Base-by-base conservation (phyloP, 2,797 vertebrate species). In the Scleropages formosus region DNA sequence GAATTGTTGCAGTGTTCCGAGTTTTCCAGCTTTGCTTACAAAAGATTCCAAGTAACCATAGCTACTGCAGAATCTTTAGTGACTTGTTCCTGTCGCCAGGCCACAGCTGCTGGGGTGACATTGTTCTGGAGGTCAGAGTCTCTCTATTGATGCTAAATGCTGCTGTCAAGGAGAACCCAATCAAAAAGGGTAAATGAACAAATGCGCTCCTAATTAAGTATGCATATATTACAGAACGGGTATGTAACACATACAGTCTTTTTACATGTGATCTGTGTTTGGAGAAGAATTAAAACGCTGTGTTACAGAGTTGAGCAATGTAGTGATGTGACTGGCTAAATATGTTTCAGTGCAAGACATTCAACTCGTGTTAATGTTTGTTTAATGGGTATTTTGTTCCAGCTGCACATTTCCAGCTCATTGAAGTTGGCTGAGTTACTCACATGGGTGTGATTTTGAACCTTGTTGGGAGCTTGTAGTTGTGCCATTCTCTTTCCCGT, bases 41-140 rank as follows among this genome's bases (percentile, higher is more conserved):
- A 68, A 22, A n/a, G n/a, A n/a, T n/a, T n/a, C n/a, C n/a, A n/a
- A 56, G 24, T 70, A 56, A 70, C 49, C 49, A 70, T 70, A 68
- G 16, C 49, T 70, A 56, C 68, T 0, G 4, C 39, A 18, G 18
- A 18, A 9, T 26, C 22, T 8, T 8, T 24, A 56, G 49, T 70
- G 24, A 7, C 49, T 51, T 22, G 39, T 26, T 70, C 22, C 22
- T 26, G 67, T 53, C 24, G 68, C 27, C 49, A 31, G 15, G 49
- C 6, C 4, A 20, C 47, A n/a, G 2, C 20, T 39, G n/a, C 31
- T 22, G 20, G 11, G 3, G 12, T 47, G 39, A 49, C 47, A 56
- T 56, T 56, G 53, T 56, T 12, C 9, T 31, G 68, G 49, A 56
- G 68, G 24, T 70, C 24, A 56, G 13, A 8, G 22, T 18, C 26